These are phyloP conservation scores for Antechinus flavipes DNA, from an alignment of 2,113 vertebrate genomes.

Conservation along the genomic window DNA sequence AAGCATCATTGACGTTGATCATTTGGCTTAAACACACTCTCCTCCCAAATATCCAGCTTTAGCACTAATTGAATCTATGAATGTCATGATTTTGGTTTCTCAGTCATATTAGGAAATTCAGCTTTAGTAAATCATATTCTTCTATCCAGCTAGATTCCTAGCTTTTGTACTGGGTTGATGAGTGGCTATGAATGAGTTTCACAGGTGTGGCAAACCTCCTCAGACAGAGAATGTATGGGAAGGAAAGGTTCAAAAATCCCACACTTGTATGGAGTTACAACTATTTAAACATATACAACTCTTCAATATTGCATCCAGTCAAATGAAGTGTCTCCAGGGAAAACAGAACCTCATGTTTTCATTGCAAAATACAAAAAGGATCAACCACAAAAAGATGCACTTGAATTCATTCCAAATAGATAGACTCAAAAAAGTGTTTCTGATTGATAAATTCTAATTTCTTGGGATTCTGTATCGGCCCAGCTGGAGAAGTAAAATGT, in stretches of 20 bases:
- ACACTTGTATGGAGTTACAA: not conserved
- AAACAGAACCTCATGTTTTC: not conserved
- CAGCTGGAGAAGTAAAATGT: not conserved
- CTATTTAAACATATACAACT: not conserved
- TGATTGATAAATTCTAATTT: not conserved
- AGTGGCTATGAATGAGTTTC: not conserved
- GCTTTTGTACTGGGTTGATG: not conserved
- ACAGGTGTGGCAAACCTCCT: not conserved
- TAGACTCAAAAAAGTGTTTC: not conserved
- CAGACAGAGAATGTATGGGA: not conserved
- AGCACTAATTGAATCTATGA: not conserved
- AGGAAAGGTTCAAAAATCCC: not conserved
- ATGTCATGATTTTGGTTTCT: not conserved
- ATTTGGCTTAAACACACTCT: not conserved
- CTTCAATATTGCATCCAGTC: not conserved
- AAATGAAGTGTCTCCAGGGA: not conserved
- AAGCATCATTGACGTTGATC: not conserved
- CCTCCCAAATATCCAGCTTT: not conserved
- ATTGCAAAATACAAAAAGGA: not conserved
- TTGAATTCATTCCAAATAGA: not conserved
- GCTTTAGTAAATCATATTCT: not conserved
- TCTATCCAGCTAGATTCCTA: not conserved
- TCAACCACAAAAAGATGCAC: not conserved
- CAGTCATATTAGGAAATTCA: not conserved
- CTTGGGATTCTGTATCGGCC: not conserved